Evolutionary conservation across 2,888 invertebrate species (phyloP).

Genomic region (Cryptocephalus primarius): DNA sequence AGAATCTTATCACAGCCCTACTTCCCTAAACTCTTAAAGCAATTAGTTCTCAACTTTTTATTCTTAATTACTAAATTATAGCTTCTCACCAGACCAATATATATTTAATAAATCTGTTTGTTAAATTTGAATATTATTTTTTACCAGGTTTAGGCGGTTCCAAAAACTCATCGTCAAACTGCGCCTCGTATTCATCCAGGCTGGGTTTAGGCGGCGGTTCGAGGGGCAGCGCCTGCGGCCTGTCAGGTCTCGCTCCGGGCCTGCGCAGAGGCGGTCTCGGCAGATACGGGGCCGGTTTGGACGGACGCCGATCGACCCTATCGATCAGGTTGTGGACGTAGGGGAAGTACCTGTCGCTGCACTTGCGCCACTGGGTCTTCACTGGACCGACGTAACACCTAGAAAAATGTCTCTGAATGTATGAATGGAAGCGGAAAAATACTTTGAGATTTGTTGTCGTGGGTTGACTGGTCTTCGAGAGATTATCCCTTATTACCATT

Average conservation of each 20-base stretch:
- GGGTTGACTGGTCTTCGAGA: no score
- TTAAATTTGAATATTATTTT: no score
- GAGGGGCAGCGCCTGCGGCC: slow-evolving; percentile 29
- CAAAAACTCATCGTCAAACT: slow-evolving; percentile 34
- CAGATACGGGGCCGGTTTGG: slow-evolving; percentile 10
- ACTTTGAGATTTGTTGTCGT: no score
- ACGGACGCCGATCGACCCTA: slow-evolving; percentile 18
- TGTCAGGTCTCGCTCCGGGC: slow-evolving; percentile 26
- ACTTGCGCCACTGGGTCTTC: slow-evolving; percentile 75
- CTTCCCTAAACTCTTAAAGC: no score
- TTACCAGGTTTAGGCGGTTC: slow-evolving; percentile 42
- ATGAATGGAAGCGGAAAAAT: no score
- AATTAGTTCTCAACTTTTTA: no score
- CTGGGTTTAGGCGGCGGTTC: slow-evolving; percentile 35
- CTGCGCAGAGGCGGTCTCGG: slow-evolving; percentile 12
- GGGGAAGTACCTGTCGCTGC: slow-evolving; percentile 73
- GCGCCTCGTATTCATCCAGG: slow-evolving; percentile 33
- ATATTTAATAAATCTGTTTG: no score
- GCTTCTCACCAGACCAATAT: no score
- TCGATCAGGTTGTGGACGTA: slow-evolving; percentile 35
- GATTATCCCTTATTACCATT: slow-evolving; percentile 49
- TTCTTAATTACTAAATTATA: no score
- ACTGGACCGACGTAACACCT: slow-evolving; percentile 79
- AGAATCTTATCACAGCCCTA: no score
- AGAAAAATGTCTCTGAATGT: slow-evolving; percentile 9